A percentile compares a stretch with the other conserved stretches of the same genome.
These are phyloP conservation scores for Brienomyrus brachyistius DNA, from an alignment of 2,113 vertebrate genomes.

Conservation along the genomic window DNA sequence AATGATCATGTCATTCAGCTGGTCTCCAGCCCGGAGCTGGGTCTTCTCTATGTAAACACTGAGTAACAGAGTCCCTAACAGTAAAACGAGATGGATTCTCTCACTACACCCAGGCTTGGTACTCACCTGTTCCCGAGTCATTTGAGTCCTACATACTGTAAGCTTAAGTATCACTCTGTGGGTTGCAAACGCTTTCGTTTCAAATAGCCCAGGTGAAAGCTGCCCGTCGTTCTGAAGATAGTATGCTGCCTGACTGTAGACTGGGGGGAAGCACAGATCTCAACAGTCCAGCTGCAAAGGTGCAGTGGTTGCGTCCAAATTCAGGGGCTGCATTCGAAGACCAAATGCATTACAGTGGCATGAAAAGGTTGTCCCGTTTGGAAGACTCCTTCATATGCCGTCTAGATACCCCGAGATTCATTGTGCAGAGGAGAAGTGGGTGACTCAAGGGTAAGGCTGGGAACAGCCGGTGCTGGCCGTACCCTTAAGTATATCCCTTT, in stretches of 20 bases:
- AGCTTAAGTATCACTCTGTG: neutral
- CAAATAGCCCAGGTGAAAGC: neutral
- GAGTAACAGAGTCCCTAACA: neutral
- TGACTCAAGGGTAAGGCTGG: neutral
- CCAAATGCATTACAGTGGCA: neutral
- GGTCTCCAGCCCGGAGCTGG: neutral
- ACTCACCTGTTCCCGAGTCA: neutral
- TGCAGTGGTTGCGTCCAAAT: neutral
- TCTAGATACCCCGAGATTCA: neutral
- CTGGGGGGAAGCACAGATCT: neutral
- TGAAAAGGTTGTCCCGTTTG: neutral
- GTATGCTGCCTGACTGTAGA: neutral
- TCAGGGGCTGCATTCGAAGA: neutral
- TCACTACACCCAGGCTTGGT: neutral
- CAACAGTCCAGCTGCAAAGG: neutral
- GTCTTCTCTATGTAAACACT: neutral
- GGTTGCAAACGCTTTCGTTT: neutral
- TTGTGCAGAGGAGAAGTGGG: neutral
- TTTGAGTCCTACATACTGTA: neutral
- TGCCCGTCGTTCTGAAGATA: neutral
- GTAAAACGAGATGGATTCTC: neutral
- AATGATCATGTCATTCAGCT: neutral
- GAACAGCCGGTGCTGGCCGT: neutral
- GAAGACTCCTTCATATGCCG: neutral
- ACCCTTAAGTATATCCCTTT: neutral